Evolutionary conservation across 1,140 invertebrate species (phyloP).

Genomic region (Ceratoteleas bidentatus): DNA sequence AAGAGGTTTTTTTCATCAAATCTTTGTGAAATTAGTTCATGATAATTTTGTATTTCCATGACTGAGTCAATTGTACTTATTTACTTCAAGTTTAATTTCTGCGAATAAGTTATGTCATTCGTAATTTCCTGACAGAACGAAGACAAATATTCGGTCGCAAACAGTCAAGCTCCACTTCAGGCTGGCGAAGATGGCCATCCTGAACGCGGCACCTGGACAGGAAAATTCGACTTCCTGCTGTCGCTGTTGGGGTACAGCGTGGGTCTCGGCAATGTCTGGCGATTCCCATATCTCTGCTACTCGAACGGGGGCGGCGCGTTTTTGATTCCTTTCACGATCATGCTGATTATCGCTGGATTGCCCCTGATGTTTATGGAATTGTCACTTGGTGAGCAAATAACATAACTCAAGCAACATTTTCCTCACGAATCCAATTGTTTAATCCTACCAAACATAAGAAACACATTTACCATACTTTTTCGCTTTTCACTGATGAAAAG

Average conservation of each 20-base stretch:
- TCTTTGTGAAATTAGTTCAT: too few relatives aligned
- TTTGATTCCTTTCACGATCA: conserved; percentile 91
- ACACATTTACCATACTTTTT: too few relatives aligned
- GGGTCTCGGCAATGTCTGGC: conserved; percentile 92
- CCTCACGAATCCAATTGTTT: neutral
- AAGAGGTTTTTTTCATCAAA: too few relatives aligned
- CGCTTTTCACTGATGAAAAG: too few relatives aligned
- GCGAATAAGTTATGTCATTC: neutral
- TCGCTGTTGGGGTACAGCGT: conserved; percentile 92
- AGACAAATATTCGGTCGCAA: conserved; percentile 82
- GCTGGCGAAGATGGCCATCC: conserved; percentile 80
- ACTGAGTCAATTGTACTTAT: neutral
- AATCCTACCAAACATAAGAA: too few relatives aligned
- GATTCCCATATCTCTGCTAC: conserved; percentile 90
- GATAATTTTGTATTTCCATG: too few relatives aligned
- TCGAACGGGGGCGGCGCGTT: conserved; percentile 92
- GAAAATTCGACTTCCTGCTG: conserved; percentile 90
- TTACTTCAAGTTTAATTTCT: neutral
- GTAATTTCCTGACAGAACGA: conserved; percentile 72
- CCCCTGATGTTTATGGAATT: conserved; percentile 95
- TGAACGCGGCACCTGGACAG: conserved; percentile 89
- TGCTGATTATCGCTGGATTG: conserved; percentile 91
- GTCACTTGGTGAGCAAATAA: conserved; percentile 82
- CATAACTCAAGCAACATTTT: neutral
- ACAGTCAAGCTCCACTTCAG: conserved; percentile 80